Evolutionary conservation across 2,888 invertebrate genomes (phyloP).

Genomic region (Platynereis dumerilii): DNA sequence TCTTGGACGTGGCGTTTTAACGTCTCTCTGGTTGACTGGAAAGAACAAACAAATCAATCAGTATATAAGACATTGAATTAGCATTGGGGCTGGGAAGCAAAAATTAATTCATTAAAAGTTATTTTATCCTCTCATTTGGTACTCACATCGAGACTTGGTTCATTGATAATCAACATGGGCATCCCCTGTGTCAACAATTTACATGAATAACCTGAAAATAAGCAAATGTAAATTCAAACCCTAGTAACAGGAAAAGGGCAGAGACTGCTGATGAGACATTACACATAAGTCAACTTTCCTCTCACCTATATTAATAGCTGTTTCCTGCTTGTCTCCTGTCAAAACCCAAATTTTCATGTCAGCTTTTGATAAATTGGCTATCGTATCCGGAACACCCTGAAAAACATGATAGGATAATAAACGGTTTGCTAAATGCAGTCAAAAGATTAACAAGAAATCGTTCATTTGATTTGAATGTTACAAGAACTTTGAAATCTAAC

Average conservation of each 20-base stretch:
- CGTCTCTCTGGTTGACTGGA: constrained; percentile 71
- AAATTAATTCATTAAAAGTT: too few species aligned
- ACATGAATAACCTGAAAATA: constrained; percentile 79
- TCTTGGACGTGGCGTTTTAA: constrained; percentile 79
- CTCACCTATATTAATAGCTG: constrained; percentile 93
- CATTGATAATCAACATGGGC: constrained; percentile 87
- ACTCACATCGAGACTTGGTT: constrained; percentile 88
- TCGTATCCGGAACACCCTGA: constrained; percentile 87
- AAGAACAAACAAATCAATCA: constrained; percentile 16
- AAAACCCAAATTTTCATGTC: constrained; percentile 88
- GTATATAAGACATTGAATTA: too few species aligned
- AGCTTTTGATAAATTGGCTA: constrained; percentile 88
- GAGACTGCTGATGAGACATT: too few species aligned
- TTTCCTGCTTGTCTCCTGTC: constrained; percentile 99
- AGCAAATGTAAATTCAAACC: constrained; percentile 1
- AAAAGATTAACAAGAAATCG: too few species aligned
- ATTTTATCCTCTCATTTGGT: too few species aligned
- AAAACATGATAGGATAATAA: too few species aligned
- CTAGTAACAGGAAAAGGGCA: too few species aligned
- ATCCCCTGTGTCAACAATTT: constrained; percentile 82
- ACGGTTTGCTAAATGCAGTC: too few species aligned
- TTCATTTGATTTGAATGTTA: too few species aligned
- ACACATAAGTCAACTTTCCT: too few species aligned
- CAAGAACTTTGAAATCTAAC: too few species aligned
- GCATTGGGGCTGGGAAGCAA: too few species aligned